Evolutionary conservation across 2,113 vertebrate genomes (phyloP), one percentile per base, ranked within the genome.

Genomic region (Corythornis vintsioides): DNA sequence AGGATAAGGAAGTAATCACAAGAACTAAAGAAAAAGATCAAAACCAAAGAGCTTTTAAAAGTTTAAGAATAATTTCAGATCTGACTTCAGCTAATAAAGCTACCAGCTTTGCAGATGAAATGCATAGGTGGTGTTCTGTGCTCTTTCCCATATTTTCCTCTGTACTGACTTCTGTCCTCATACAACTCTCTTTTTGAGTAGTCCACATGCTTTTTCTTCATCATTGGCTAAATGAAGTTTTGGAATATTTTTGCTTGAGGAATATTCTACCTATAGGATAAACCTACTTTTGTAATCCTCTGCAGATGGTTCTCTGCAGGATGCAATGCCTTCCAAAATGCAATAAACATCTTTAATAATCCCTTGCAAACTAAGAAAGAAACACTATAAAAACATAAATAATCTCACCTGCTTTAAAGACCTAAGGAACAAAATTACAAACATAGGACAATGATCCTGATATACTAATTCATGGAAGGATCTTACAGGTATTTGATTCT

Each of bases 351-450:
- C 35, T 72, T 85, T 33, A 85, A 85, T 83, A 71, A 93, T 55
- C 40, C 43, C 35, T 50, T 71, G 47, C 56, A 92, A 85, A 69
- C 73, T 50, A 64, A 75, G 29, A 75, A 79, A 43, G 38, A 79
- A 50, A 63, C 45, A 79, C 61, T 42, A 88, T 40, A 55, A 85
- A 92, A 61, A 60, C 66, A 72, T 83, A 26, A 67, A 59, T 80
- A 53, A 75, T 47, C 29, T 59, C 66, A 88, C 40, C 77, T 94
- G 47, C n/a, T 85, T 94, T 78, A 81, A 83, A 94, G 92, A 35
- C 47, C 80, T 65, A 78, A 74, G 38, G 43, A 29, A 65, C 59
- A 86, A 87, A 56, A 24, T 72, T 50, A 80, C 48, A 31, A 59
- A 65, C 26, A 15, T 38, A 45, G 47, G 47, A 48, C 45, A 22